Evolutionary conservation across 2,113 vertebrate genomes (phyloP).

Genomic region (Cygnus atratus): DNA sequence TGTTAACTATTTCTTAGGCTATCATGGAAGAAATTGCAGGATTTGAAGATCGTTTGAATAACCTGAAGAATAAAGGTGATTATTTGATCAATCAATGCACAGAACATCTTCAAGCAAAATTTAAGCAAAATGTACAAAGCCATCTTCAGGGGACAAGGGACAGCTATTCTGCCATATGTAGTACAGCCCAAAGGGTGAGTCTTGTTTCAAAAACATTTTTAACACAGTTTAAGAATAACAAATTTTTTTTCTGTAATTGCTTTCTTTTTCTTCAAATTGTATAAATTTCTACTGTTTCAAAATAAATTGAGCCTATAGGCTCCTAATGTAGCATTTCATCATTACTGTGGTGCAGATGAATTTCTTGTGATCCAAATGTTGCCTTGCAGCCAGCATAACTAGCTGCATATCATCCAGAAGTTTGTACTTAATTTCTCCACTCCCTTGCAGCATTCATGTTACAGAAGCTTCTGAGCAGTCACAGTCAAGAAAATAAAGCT

Average conservation of each 20-base stretch:
- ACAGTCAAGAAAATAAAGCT: not conserved
- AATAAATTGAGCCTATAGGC: not conserved
- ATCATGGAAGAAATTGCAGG: conserved; percentile 97
- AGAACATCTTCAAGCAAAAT: conserved; percentile 88
- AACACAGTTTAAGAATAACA: not conserved
- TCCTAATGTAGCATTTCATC: not conserved
- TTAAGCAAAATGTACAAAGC: conserved; percentile 87
- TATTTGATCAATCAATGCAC: conserved; percentile 85
- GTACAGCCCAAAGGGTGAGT: conserved; percentile 94
- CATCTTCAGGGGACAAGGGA: conserved; percentile 93
- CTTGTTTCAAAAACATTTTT: not conserved
- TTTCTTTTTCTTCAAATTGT: not conserved
- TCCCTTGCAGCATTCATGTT: not conserved
- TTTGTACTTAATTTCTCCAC: not conserved
- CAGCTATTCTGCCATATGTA: conserved; percentile 97
- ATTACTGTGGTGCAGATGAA: not conserved
- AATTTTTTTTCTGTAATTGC: not conserved
- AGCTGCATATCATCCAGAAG: not conserved
- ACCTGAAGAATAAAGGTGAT: conserved; percentile 85
- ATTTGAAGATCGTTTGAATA: conserved; percentile 91
- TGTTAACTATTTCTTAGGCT: conserved; percentile 77
- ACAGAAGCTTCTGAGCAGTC: not conserved
- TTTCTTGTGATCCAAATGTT: not conserved
- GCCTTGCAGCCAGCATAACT: not conserved
- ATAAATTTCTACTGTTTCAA: not conserved